Evolutionary conservation across 2,888 invertebrate genomes (phyloP), one percentile per base, ranked within the genome.

Genomic region (Osmoderma eremita): DNA sequence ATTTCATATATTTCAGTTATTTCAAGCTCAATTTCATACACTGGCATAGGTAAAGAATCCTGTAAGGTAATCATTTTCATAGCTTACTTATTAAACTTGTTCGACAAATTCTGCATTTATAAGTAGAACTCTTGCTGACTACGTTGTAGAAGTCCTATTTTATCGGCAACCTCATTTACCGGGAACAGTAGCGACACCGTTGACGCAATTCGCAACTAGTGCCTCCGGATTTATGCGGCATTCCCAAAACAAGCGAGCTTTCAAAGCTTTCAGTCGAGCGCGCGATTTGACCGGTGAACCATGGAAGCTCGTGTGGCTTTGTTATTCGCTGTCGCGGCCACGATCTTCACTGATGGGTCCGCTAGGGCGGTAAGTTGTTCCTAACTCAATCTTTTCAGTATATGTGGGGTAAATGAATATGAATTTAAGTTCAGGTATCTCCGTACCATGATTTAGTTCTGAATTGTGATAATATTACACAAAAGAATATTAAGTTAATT

Each of bases 301-400:
- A 69, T 69, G 69, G 65, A 65, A 53, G 45, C 65, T 17, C 56
- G 66, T 13, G 54, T 48, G 50, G 53, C 64, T 13, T 36, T 68
- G 30, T 48, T 68, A 3, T 68, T 73, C 63, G 68, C 65, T 58
- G 66, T 67, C 56, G 63, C 72, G 68, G 68, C 69, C 22, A 67
- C 72, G 56, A 70, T 69, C 48, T 49, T 73, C 18, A 68, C 69
- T 64, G 68, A 69, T 68, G 74, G 65, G 42, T 72, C 74, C 63
- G 71, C 73, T 62, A 69, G 74, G 68, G 74, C 74, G 69, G 74
- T 74, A 67, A 74, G 62, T 62, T 49, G 12, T 22, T 18, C 12
- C 10, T 30, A 30, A 30, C 30, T 30, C 3, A 30, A 30, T 4
- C n/a, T n/a, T n/a, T n/a, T 45, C 18, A 6, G 15, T 45, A 2